A percentile compares a stretch with the other conserved stretches of the same genome.
Evolutionary conservation across 2,888 invertebrate genomes (phyloP).

Genomic region (Drosophila peninsularis): DNA sequence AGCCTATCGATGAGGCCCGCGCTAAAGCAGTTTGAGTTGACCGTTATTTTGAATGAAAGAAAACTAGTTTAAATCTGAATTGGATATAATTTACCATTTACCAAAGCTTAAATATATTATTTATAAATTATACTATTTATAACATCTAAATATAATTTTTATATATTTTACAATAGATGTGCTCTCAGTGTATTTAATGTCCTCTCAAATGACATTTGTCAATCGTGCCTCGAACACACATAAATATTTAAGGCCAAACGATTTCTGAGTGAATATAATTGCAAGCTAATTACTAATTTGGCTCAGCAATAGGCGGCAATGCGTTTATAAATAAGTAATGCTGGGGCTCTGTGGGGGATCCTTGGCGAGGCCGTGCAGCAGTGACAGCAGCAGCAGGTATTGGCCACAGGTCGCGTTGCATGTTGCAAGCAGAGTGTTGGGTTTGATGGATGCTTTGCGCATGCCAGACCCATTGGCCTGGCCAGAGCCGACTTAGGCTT

Average conservation of each 20-base stretch:
- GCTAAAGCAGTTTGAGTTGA: not conserved
- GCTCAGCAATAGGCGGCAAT: not conserved
- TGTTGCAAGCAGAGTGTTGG: conserved; percentile 33
- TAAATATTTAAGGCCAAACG: not conserved
- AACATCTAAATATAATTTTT: not conserved
- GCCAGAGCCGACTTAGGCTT: conserved; percentile 48
- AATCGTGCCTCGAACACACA: not conserved
- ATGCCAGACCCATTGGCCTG: conserved; percentile 53
- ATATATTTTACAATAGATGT: not conserved
- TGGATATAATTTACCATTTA: too few species aligned
- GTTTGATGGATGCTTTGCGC: conserved; percentile 58
- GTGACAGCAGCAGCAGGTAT: conserved; percentile 13
- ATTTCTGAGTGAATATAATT: not conserved
- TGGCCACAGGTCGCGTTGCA: conserved; percentile 12
- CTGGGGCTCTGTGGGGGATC: conserved; percentile 1
- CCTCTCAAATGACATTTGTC: not conserved
- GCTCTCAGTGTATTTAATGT: not conserved
- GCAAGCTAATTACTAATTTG: not conserved
- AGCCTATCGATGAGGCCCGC: conserved; percentile 7
- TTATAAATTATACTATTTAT: not conserved
- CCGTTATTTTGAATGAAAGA: conserved; percentile 1
- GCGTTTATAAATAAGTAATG: conserved; percentile 11
- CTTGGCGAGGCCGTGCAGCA: conserved; percentile 11
- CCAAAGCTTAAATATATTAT: too few species aligned
- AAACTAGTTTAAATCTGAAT: not conserved